Evolutionary conservation across 2,797 vertebrate genomes (phyloP), one percentile per base, ranked within the genome.

Genomic region (Thalassophryne amazonica): DNA sequence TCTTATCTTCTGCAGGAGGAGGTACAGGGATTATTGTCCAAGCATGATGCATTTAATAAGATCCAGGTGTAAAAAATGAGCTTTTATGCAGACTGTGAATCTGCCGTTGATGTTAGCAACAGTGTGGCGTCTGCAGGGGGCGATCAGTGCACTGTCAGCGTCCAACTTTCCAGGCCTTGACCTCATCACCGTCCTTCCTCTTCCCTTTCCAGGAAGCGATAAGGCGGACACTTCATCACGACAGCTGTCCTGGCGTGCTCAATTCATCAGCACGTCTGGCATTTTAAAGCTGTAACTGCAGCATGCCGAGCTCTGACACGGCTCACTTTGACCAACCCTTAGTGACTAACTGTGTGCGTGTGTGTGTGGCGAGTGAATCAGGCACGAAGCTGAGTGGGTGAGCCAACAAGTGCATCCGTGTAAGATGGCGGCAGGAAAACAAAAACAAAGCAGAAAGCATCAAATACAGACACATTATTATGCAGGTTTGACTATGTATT

Each of bases 151-250:
- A 17, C 31, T 14, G 0, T 28, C 32, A 39, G n/a, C 52, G 23
- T 49, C 29, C 30, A 12, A 19, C 15, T 34, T 15, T 17, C 37
- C 21, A 11, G 9, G 11, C 23, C 9, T 13, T 52, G 37, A 50
- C 56, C 57, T 52, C 18, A 23, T 28, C 25, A 10, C 14, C 19
- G 11, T 20, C n/a, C 7, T 5, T 28, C 19, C 15, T 6, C 40
- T 14, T 3, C 5, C 20, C 53, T 41, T 35, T 45, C n/a, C 65
- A 56, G 76, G 45, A 78, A 62, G 60, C 72, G 69, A 81, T 67
- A 34, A 68, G 46, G 33, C 43, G 43, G 37, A 58, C 49, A 58
- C 35, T 68, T 72, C 62, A 76, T 74, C 70, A 7, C 25, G 51
- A 24, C 37, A 54, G 48, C 53, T 31, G 48, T 51, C 39, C 33